phyloP scores from a whole-genome alignment of 1,140 invertebrate species.

The Matsumurasca onukii region DNA sequence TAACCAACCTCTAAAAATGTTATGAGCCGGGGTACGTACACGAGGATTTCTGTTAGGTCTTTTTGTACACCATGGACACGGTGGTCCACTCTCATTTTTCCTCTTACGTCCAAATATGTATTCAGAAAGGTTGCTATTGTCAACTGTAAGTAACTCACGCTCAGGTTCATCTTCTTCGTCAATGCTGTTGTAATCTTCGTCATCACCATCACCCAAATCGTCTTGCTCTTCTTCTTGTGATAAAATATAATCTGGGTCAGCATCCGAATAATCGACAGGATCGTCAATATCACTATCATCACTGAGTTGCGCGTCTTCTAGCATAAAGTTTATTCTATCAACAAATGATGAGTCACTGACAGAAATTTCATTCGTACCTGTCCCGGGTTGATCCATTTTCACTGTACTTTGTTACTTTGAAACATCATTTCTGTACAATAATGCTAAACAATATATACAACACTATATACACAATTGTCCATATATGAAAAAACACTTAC shows the following conservation, averaged over 20 bases:
- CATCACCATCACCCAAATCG: conserved; percentile 7
- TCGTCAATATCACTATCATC: conserved; percentile 18
- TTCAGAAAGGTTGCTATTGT: conserved; percentile 4
- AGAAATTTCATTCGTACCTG: background rate
- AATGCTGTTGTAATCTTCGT: background rate
- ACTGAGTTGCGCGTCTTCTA: background rate
- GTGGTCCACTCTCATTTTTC: conserved; percentile 23
- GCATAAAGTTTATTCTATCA: background rate
- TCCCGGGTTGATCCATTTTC: background rate
- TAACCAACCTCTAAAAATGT: conserved; percentile 5
- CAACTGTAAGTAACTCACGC: background rate
- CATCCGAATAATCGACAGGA: conserved; percentile 18
- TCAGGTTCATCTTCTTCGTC: background rate
- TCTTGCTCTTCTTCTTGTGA: conserved; percentile 9
- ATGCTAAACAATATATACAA: background rate
- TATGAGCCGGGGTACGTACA: no score
- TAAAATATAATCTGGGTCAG: conserved; percentile 12
- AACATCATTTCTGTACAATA: background rate
- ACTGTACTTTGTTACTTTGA: background rate
- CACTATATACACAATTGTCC: background rate
- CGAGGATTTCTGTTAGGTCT: background rate
- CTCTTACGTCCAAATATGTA: conserved; percentile 20
- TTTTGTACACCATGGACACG: conserved; percentile 10
- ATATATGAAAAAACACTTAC: background rate
- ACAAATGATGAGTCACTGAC: background rate